A percentile compares a stretch with the other conserved stretches of the same genome.
These are phyloP conservation scores for Mugil cephalus DNA, from an alignment of 2,113 vertebrate genomes.

Conservation along the genomic window DNA sequence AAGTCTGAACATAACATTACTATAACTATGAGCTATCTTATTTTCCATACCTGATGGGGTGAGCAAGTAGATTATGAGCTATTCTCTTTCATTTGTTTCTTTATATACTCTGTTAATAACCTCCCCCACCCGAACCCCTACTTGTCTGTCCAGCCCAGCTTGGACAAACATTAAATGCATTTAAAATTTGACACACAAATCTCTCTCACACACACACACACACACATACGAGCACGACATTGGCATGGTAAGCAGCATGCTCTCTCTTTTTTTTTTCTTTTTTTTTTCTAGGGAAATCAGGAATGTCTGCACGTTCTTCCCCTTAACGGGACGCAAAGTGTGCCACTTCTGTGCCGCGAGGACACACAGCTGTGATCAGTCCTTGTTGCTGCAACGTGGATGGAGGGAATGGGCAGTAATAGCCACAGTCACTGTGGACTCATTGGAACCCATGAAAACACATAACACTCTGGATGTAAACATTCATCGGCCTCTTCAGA, in stretches of 20 bases:
- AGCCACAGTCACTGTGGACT: constrained; percentile 28
- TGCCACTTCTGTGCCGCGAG: constrained; percentile 62
- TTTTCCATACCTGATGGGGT: constrained; percentile 82
- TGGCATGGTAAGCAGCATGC: constrained; percentile 75
- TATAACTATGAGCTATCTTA: constrained; percentile 57
- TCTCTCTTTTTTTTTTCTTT: too few relatives aligned
- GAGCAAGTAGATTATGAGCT: constrained; percentile 59
- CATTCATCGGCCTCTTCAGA: constrained; percentile 42
- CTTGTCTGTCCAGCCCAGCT: constrained; percentile 83
- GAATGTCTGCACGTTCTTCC: constrained; percentile 51
- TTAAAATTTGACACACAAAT: constrained; percentile 46
- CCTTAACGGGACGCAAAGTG: constrained; percentile 45
- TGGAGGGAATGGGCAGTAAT: constrained; percentile 13
- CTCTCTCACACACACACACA: constrained; percentile 10
- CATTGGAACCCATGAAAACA: constrained; percentile 6
- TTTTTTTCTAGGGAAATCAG: constrained; percentile 46
- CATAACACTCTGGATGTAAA: constrained; percentile 61
- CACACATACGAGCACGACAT: constrained; percentile 52
- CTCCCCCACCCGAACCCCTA: constrained; percentile 47
- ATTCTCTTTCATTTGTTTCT: constrained; percentile 59
- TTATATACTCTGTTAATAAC: constrained; percentile 63
- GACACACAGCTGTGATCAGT: constrained; percentile 29
- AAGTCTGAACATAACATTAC: constrained; percentile 55
- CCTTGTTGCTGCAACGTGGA: background rate
- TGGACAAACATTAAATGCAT: constrained; percentile 78